A percentile compares a stretch with the other conserved stretches of the same genome.
These are phyloP conservation scores for Hapalemur alaotrensis DNA, from an alignment of 2,797 vertebrate genomes.

Conservation along the genomic window DNA sequence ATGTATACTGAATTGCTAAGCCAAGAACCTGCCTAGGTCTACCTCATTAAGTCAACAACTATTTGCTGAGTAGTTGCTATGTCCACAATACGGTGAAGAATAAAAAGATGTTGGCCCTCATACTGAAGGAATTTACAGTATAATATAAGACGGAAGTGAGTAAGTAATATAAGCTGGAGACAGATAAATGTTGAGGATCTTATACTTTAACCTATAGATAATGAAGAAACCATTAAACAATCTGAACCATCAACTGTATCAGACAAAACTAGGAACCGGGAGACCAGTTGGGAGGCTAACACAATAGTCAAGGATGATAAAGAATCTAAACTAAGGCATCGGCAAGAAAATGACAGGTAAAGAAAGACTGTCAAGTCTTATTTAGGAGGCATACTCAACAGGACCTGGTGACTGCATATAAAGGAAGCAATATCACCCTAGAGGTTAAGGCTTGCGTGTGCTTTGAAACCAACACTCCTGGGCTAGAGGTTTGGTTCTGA, in stretches of 20 bases:
- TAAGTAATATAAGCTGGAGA: not conserved
- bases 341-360: not conserved
- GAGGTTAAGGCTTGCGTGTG: not conserved
- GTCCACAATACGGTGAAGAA: not conserved
- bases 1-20: not conserved
- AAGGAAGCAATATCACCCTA: not conserved
- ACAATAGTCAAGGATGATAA: not conserved
- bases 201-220: not conserved
- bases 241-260: not conserved
- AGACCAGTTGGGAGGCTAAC: not conserved
- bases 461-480: not conserved
- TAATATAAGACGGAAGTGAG: not conserved
- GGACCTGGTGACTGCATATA: not conserved
- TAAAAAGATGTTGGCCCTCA: not conserved
- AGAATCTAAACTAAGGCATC: not conserved
- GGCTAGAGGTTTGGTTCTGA: not conserved
- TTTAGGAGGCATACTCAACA: not conserved
- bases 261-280: not conserved
- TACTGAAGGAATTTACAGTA: not conserved
- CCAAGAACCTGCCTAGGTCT: slow-evolving; percentile 1
- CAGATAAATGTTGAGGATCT: not conserved
- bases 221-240: not conserved
- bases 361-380: not conserved
- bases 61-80: not conserved
- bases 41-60: slow-evolving; percentile 20